Evolutionary conservation across 2,888 invertebrate genomes (phyloP).

Genomic region (Ophion ventricosus): DNA sequence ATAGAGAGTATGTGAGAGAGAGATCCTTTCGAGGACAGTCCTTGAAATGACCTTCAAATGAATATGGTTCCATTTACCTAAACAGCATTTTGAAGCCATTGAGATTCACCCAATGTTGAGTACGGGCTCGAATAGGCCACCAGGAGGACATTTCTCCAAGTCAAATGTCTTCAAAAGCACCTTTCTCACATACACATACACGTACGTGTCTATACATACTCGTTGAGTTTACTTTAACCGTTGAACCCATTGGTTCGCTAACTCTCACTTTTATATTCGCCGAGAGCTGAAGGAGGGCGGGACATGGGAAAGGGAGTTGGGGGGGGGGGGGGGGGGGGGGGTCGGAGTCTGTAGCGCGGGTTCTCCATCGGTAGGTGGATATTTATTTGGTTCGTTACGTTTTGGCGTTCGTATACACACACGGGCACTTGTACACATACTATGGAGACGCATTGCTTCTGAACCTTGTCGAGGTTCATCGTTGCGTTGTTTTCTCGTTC

Average conservation of each 20-base stretch:
- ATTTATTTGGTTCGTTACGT: constrained; percentile 49
- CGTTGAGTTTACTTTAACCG: constrained; percentile 58
- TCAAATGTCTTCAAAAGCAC: background rate
- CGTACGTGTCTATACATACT: constrained; percentile 2
- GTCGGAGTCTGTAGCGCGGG: constrained; percentile 7
- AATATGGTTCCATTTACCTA: no score
- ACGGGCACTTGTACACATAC: background rate
- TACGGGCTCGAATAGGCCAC: background rate
- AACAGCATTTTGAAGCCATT: no score
- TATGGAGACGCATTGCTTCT: constrained; percentile 12
- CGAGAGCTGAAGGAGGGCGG: background rate
- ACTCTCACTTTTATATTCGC: constrained; percentile 56
- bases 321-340: background rate
- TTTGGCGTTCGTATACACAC: constrained; percentile 15
- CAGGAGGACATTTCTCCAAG: background rate
- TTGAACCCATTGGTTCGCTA: constrained; percentile 54
- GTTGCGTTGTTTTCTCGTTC: constrained; percentile 32
- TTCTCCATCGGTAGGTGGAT: constrained; percentile 34
- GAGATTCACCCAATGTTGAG: no score
- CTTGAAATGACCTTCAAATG: no score
- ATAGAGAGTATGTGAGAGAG: background rate
- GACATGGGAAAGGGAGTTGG: background rate
- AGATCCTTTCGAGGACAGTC: no score
- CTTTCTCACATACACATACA: background rate
- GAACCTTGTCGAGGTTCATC: constrained; percentile 37